phyloP scores from a whole-genome alignment of 1,140 invertebrate species.

The Matsumurasca onukii region DNA sequence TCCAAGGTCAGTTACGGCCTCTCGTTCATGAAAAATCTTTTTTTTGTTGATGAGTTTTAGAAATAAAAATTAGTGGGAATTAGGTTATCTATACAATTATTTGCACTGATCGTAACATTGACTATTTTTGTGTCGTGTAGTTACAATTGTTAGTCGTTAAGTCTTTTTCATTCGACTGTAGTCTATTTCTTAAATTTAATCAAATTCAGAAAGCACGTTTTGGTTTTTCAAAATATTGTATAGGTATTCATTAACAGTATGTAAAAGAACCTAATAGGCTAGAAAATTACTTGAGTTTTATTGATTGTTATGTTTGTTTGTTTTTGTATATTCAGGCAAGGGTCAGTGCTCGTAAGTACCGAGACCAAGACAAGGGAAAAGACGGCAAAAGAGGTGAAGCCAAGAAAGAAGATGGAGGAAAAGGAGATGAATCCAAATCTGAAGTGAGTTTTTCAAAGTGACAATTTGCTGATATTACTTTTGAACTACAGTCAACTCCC shows the following conservation, averaged over 20 bases:
- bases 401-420: slow-evolving; percentile 19
- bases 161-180: no score
- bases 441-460: slow-evolving; percentile 17
- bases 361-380: slow-evolving; percentile 43
- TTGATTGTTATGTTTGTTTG: neutral
- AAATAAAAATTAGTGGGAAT: neutral
- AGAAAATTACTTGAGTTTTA: no score
- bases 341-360: slow-evolving; percentile 33
- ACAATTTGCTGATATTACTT: no score
- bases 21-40: neutral
- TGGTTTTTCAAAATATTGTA: no score
- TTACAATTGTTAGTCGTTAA: no score
- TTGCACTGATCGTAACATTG: no score
- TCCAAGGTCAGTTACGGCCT: slow-evolving; percentile 37
- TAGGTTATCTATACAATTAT: neutral
- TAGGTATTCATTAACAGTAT: no score
- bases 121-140: no score
- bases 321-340: slow-evolving; percentile 22
- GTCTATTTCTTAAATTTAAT: no score
- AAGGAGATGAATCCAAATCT: slow-evolving; percentile 35
- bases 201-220: no score
- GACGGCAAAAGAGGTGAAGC: slow-evolving; percentile 34
- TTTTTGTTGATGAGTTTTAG: neutral
- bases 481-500: no score
- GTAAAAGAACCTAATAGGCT: no score